Conservation (phyloP, 37 sponge, comb jelly and placozoan species). For the Geodia barretti region DNA sequence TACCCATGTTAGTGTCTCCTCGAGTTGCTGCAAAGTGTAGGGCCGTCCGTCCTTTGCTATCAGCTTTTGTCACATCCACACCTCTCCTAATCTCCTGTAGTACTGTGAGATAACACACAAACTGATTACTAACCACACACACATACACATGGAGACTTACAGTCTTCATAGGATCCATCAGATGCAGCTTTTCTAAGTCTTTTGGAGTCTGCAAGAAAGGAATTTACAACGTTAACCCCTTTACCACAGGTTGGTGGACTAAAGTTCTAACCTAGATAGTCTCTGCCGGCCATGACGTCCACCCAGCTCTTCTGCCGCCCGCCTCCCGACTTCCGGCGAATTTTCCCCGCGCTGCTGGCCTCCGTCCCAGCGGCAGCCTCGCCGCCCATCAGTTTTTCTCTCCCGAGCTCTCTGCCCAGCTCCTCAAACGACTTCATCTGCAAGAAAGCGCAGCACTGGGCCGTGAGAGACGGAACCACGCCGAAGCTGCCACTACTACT, state of each 20-base stretch:
- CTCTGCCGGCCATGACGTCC: conserved; percentile 25
- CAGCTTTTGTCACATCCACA: conserved; percentile 47
- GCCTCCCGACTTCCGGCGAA: neutral
- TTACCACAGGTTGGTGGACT: neutral
- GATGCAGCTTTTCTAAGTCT: conserved; percentile 48
- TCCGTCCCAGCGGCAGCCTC: conserved; percentile 7
- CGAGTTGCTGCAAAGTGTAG: conserved; percentile 76
- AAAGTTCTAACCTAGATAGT: conserved; percentile 13
- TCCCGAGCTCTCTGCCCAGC: conserved; percentile 22
- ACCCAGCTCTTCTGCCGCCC: conserved; percentile 1
- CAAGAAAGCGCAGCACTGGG: neutral
- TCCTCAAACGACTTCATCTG: conserved; percentile 34
- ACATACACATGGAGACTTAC: conserved; percentile 19
- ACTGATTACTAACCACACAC: too few species aligned
- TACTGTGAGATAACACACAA: conserved; percentile 24
- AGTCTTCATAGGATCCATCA: conserved; percentile 59
- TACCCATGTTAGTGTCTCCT: conserved; percentile 60
- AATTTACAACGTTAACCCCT: neutral
- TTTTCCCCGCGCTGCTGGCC: conserved; percentile 48
- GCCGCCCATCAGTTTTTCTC: neutral
- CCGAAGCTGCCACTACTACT: too few species aligned
- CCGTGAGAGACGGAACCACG: neutral
- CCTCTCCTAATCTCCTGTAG: conserved; percentile 44
- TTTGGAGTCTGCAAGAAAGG: conserved; percentile 19
- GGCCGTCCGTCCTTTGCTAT: conserved; percentile 76